Evolutionary conservation across 2,797 vertebrate species (phyloP).

Genomic region (Sylvia borin): DNA sequence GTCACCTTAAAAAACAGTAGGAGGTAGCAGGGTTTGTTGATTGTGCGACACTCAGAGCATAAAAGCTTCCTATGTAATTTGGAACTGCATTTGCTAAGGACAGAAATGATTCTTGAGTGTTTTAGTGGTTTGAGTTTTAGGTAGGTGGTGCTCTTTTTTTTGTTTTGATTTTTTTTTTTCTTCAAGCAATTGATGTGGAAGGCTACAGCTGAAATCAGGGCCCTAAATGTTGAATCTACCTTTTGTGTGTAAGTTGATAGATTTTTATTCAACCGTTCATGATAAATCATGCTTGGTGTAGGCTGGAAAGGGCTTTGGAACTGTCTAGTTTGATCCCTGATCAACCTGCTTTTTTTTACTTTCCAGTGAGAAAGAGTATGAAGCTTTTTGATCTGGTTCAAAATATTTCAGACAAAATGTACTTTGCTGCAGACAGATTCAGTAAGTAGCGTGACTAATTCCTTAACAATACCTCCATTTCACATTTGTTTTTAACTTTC

Average conservation of each 20-base stretch:
- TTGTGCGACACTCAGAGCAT: not conserved
- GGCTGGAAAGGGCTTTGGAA: not conserved
- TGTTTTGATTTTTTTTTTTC: not conserved
- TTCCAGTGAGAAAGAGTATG: not conserved
- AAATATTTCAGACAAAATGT: not conserved
- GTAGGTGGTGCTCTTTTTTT: not conserved
- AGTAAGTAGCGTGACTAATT: not conserved
- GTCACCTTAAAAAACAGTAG: not conserved
- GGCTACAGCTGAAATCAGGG: not conserved
- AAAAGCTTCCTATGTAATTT: not conserved
- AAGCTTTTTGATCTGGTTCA: not conserved
- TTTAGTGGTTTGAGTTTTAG: not conserved
- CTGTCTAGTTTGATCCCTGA: not conserved
- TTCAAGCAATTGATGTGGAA: not conserved
- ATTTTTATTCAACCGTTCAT: not conserved
- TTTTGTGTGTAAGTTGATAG: not conserved
- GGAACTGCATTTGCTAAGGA: not conserved
- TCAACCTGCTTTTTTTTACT: not conserved
- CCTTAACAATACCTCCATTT: not conserved
- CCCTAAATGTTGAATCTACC: not conserved
- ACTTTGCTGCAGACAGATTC: not conserved
- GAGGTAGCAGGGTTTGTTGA: not conserved
- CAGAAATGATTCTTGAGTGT: not conserved
- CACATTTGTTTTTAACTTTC: not conserved
- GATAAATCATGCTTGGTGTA: not conserved